A percentile compares a stretch with the other conserved stretches of the same genome.
These are phyloP conservation scores for Drosophila rellima DNA, from an alignment of 2,888 invertebrate species.

Conservation along the genomic window DNA sequence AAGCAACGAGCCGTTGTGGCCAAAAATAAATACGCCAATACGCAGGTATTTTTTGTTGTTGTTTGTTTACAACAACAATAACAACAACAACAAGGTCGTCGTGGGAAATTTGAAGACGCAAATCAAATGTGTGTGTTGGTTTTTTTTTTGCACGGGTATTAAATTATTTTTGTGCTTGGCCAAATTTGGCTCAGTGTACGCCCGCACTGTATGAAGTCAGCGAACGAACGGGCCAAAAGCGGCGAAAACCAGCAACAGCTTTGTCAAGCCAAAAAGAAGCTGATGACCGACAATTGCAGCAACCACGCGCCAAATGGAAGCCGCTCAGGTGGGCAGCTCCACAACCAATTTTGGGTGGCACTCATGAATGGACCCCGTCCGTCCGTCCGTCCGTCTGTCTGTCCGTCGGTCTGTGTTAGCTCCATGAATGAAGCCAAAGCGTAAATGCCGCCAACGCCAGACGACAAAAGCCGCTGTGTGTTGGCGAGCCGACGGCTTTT, in stretches of 20 bases:
- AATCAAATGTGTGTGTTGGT: slow-evolving; percentile 32
- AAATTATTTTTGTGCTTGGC: slow-evolving; percentile 36
- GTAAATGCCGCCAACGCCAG: slow-evolving; percentile 77
- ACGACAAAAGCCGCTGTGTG: slow-evolving; percentile 49
- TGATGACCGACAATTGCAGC: slow-evolving; percentile 81
- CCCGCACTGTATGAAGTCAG: slow-evolving; percentile 69
- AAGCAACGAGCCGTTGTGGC: slow-evolving; percentile 65
- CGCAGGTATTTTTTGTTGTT: slow-evolving; percentile 48
- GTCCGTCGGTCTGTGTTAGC: slow-evolving; percentile 24
- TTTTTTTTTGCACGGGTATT: slow-evolving; percentile 40
- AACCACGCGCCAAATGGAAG: slow-evolving; percentile 77
- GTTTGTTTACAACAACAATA: slow-evolving; percentile 6
- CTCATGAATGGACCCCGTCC: slow-evolving; percentile 54
- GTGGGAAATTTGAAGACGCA: slow-evolving; percentile 77
- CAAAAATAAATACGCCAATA: slow-evolving; percentile 67
- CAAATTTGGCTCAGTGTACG: slow-evolving; percentile 66
- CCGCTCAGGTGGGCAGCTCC: slow-evolving; percentile 70
- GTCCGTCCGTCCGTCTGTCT: slow-evolving; percentile 12
- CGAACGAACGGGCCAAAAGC: slow-evolving; percentile 52
- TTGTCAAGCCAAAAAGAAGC: slow-evolving; percentile 45
- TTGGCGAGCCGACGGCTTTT: slow-evolving; percentile 74
- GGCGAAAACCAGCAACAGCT: slow-evolving; percentile 41
- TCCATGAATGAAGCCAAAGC: slow-evolving; percentile 66
- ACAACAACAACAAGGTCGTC: slow-evolving; percentile 72
- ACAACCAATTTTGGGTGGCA: slow-evolving; percentile 74